Percentiles rank a stretch among this genome's conserved stretches.
phyloP scores from a whole-genome alignment of 2,797 vertebrate genomes.

The Hypotaenidia philippensis region DNA sequence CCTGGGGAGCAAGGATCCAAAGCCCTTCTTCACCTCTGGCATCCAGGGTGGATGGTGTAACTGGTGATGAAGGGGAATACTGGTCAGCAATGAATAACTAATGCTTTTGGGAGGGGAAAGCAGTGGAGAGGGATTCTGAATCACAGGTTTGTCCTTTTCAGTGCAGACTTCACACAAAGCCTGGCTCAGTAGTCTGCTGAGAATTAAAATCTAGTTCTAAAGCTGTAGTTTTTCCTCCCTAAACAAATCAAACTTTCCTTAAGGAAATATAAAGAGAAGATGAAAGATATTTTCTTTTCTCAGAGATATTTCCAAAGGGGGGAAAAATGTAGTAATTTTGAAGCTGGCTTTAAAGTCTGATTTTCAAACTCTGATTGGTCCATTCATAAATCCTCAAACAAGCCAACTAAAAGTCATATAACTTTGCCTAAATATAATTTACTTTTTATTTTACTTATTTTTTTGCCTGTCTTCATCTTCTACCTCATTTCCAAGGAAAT shows the following conservation, averaged over 20 bases:
- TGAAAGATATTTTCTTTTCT: constrained; percentile 39
- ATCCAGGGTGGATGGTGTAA: not conserved
- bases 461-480: constrained; percentile 7
- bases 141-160: not conserved
- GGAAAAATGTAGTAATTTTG: not conserved
- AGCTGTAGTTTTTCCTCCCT: not conserved
- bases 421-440: constrained; percentile 7
- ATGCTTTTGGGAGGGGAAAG: not conserved
- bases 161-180: not conserved
- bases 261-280: constrained; percentile 14
- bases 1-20: not conserved
- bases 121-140: not conserved
- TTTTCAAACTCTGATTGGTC: constrained; percentile 19
- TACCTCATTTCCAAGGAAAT: constrained; percentile 36
- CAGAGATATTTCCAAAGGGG: not conserved
- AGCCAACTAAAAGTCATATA: constrained; percentile 8
- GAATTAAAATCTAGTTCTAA: not conserved
- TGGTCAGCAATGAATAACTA: not conserved
- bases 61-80: not conserved
- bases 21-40: not conserved
- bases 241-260: constrained; percentile 42
- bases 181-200: not conserved
- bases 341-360: not conserved
- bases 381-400: constrained; percentile 17
- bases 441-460: constrained; percentile 5